Conservation (phyloP, 2,797 vertebrate species). For the Phoxinus dragarum region DNA sequence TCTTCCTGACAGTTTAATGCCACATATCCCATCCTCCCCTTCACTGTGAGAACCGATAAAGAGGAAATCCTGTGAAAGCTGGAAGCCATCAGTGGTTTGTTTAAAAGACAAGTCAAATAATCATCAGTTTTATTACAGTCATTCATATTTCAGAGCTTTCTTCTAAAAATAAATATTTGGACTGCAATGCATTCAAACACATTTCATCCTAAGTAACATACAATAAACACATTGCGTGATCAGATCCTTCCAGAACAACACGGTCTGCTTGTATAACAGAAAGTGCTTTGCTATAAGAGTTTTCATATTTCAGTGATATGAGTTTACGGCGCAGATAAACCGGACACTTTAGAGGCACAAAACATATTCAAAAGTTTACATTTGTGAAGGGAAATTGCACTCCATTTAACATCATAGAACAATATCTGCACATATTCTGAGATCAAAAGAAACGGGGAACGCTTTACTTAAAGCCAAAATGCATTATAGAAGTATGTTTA, state of each 20-base stretch:
- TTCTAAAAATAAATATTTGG: slow-evolving; percentile 3
- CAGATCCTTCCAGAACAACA: neutral
- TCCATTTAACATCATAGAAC: neutral
- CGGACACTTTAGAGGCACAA: neutral
- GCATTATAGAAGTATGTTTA: neutral
- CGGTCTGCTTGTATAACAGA: neutral
- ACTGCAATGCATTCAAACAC: neutral
- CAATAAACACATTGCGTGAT: neutral
- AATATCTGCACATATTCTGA: neutral
- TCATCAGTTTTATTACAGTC: neutral
- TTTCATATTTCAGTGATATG: neutral
- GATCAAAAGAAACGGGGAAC: neutral
- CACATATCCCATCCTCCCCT: too few species aligned
- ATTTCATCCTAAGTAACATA: neutral
- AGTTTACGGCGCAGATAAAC: neutral
- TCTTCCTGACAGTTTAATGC: too few species aligned
- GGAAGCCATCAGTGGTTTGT: neutral
- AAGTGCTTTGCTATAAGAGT: neutral
- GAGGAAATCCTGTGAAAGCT: neutral
- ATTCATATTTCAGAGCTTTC: slow-evolving; percentile 1
- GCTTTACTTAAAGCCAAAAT: neutral
- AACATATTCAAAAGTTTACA: neutral
- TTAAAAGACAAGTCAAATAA: neutral
- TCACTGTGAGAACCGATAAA: neutral
- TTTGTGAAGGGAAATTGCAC: neutral